Conservation (phyloP, 2,113 vertebrate species). For the Gorsachius goisagi region DNA sequence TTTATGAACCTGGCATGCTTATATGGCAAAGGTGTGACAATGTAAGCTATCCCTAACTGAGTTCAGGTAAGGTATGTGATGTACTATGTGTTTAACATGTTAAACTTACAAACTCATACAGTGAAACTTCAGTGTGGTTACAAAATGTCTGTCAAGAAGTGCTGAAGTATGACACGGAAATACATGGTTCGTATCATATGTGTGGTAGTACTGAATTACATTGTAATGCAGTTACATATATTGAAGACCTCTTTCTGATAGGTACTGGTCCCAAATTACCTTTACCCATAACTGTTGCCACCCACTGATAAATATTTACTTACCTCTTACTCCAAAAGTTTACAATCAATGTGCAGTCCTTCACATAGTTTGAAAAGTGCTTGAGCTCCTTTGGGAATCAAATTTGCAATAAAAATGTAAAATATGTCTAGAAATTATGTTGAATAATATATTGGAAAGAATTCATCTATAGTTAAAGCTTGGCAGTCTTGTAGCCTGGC, state of each 20-base stretch:
- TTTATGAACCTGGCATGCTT: neutral
- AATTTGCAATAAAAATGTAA: neutral
- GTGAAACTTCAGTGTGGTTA: neutral
- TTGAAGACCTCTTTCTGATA: neutral
- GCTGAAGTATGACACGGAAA: neutral
- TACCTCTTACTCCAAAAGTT: neutral
- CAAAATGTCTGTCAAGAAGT: neutral
- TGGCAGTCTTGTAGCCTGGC: neutral
- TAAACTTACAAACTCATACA: neutral
- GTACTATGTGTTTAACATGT: neutral
- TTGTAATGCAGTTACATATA: neutral
- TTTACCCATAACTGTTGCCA: neutral
- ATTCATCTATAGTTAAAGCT: neutral
- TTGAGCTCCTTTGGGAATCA: neutral
- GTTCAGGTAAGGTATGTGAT: neutral
- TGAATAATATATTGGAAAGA: neutral
- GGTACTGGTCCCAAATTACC: neutral
- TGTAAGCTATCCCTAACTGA: neutral
- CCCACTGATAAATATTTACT: neutral
- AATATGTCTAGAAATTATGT: neutral
- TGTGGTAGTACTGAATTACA: neutral
- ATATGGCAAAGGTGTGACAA: neutral
- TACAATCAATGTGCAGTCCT: neutral
- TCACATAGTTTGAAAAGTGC: neutral
- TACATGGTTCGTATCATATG: neutral